Evolutionary conservation across 2,888 invertebrate genomes (phyloP).

Genomic region (Gnatocerus cornutus): DNA sequence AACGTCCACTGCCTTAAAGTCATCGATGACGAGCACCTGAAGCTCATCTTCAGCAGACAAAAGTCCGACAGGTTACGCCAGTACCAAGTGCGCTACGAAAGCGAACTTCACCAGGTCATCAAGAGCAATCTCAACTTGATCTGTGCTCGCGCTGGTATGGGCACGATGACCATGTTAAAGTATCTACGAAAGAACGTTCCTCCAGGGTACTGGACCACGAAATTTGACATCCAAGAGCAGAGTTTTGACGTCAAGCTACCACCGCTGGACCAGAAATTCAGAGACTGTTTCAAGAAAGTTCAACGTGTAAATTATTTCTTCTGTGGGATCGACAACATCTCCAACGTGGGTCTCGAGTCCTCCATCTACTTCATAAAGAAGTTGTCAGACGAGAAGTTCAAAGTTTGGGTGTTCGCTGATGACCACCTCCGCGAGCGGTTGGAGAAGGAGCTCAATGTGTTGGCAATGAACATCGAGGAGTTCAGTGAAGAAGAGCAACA

Average conservation of each 20-base stretch:
- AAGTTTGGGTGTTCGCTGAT: conserved; percentile 32
- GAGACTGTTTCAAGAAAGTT: conserved; percentile 17
- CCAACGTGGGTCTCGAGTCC: neutral
- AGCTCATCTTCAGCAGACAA: conserved; percentile 12
- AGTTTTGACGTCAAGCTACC: neutral
- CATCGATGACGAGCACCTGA: conserved; percentile 6
- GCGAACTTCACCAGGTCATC: neutral
- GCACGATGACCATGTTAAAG: conserved; percentile 23
- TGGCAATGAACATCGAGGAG: conserved; percentile 25
- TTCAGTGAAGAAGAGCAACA: conserved; percentile 31
- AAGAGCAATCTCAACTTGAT: conserved; percentile 17
- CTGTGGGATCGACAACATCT: conserved; percentile 22
- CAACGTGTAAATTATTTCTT: conserved; percentile 10
- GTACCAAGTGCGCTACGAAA: conserved; percentile 9
- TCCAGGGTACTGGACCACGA: conserved; percentile 21
- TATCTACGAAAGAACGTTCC: conserved; percentile 10
- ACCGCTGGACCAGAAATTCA: neutral
- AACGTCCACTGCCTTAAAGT: conserved; percentile 32
- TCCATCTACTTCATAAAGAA: neutral
- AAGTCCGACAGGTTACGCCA: conserved; percentile 1
- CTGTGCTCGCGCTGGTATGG: conserved; percentile 18
- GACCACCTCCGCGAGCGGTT: conserved; percentile 12
- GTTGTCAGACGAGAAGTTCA: neutral
- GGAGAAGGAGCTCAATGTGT: conserved; percentile 3
- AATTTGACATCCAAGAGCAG: conserved; percentile 14